Evolutionary conservation across 2,888 invertebrate genomes (phyloP), one percentile per base, ranked within the genome.

Genomic region (Caenorhabditis sp.): DNA sequence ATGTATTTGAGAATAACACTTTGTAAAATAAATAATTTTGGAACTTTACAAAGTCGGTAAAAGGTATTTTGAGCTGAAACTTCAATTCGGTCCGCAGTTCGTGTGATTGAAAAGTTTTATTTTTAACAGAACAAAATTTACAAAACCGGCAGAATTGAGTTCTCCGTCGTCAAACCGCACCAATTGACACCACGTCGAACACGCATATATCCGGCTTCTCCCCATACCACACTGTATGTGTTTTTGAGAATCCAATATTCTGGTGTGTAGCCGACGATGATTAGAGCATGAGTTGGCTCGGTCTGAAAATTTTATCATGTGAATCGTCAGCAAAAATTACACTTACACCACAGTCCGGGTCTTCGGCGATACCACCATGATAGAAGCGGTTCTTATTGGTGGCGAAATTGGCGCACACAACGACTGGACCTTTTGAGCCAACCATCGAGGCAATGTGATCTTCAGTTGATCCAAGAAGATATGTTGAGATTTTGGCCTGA

Each of bases 211-310:
- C 70, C 63, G 27, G 27, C 27, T 50, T 70, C 70, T 21, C 70
- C 70, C 70, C 70, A 70, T n/a, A 63, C 21, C 31, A 49, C 58
- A 20, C 70, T 63, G 56, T 66, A 70, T 5, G 59, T 66, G 63
- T 70, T 70, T 62, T 70, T 70, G 20, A 70, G 26, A 25, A 70
- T 20, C 70, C 70, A 70, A 21, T 70, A 70, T 49, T 66, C 70
- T 17, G 65, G 66, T 23, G 66, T 66, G 23, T 70, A 70, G 20
- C 70, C 70, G 17, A 70, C 50, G 7, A 70, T 62, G 4, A 66
- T 38, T 10, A 70, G 50, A 14, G 70, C 70, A n/a, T 70, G 70
- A 1, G 66, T 70, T 36, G 65, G 70, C n/a, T 70, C 66, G 5
- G 54, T 70, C 59, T 67, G 58, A 38, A 67, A 67, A 43, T 57